These are phyloP conservation scores for Pygmarrhopalites habei DNA, from an alignment of 1,140 invertebrate genomes.

Conservation along the genomic window DNA sequence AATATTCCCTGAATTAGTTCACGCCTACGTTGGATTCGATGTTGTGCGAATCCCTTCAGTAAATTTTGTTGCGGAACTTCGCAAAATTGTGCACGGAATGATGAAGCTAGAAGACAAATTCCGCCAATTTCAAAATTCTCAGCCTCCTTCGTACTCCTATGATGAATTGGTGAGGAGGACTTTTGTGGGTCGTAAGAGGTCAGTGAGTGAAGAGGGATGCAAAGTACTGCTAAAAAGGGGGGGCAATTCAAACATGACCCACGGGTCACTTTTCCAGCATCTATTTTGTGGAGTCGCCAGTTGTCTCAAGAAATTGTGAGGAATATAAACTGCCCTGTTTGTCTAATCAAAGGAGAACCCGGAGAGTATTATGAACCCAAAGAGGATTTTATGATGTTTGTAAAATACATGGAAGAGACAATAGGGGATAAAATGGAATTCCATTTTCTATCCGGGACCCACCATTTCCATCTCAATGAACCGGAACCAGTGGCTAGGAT, in stretches of 20 bases:
- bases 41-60: no score
- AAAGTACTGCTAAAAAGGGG: slow-evolving; percentile 41
- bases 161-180: slow-evolving; percentile 37
- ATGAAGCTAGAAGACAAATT: slow-evolving; percentile 30
- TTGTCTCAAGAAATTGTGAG: slow-evolving; percentile 17
- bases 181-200: slow-evolving; percentile 32
- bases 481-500: slow-evolving; percentile 28
- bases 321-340: slow-evolving; percentile 23
- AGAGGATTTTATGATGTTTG: slow-evolving; percentile 19
- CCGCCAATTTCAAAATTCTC: not conserved
- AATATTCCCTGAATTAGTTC: slow-evolving; percentile 41
- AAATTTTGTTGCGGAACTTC: no score
- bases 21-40: no score
- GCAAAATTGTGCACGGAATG: not conserved
- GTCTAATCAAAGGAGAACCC: slow-evolving; percentile 34
- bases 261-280: slow-evolving; percentile 21
- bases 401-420: slow-evolving; percentile 12
- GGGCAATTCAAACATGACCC: slow-evolving; percentile 35
- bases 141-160: slow-evolving; percentile 32
- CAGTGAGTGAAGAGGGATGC: slow-evolving; percentile 39
- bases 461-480: slow-evolving; percentile 36
- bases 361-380: slow-evolving; percentile 33
- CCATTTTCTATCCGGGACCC: slow-evolving; percentile 29
- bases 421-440: slow-evolving; percentile 17
- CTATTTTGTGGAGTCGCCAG: slow-evolving; percentile 6